Evolutionary conservation across 1,140 invertebrate genomes (phyloP).

Genomic region (Tribolium madens): DNA sequence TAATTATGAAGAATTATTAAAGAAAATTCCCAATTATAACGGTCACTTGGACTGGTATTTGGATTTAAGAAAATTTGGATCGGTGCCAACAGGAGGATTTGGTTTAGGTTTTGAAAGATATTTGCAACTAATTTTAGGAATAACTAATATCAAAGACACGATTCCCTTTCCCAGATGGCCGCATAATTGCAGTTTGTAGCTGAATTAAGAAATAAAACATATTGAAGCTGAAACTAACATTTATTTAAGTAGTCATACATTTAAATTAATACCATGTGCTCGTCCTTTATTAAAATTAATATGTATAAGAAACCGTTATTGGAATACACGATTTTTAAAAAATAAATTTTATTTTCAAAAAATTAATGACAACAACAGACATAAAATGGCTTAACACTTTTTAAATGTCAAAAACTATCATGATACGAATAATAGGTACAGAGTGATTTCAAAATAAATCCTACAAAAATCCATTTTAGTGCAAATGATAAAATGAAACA

Average conservation of each 20-base stretch:
- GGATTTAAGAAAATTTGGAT: conserved; percentile 90
- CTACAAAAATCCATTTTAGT: conserved; percentile 32
- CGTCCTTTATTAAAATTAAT: neutral
- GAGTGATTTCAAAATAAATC: conserved; percentile 41
- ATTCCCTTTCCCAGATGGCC: conserved; percentile 95
- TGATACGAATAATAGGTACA: conserved; percentile 9
- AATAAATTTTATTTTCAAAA: conserved; percentile 45
- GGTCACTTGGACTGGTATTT: conserved; percentile 88
- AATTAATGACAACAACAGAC: conserved; percentile 39
- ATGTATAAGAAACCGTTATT: conserved; percentile 6
- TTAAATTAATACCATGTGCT: conserved; percentile 22
- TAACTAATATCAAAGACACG: conserved; percentile 92
- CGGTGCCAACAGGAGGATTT: conserved; percentile 91
- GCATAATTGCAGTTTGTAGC: conserved; percentile 84
- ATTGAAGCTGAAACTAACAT: conserved; percentile 1
- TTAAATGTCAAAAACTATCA: conserved; percentile 20
- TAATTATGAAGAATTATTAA: conserved; percentile 75
- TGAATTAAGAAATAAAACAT: neutral
- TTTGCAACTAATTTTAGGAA: conserved; percentile 83
- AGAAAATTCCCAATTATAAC: conserved; percentile 70
- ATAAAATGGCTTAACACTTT: conserved; percentile 38
- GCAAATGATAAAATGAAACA: conserved; percentile 26
- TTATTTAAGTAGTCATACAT: conserved; percentile 17
- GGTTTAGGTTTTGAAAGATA: conserved; percentile 96
- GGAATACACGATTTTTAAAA: conserved; percentile 37